Conservation (phyloP, 2,113 vertebrate species). For the Pangasianodon gigas region DNA sequence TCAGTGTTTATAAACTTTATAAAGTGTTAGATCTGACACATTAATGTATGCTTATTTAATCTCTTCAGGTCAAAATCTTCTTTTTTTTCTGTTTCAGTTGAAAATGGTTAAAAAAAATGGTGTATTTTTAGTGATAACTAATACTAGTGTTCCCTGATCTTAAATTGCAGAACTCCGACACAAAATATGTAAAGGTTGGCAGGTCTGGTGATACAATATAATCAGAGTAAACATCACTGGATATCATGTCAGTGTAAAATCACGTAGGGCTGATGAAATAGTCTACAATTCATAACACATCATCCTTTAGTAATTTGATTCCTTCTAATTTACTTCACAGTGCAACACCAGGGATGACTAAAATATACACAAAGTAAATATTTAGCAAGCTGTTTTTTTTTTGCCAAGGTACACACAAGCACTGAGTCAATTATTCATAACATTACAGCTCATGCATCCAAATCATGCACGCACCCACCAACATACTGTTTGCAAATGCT, state of each 20-base stretch:
- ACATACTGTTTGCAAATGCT: conserved; percentile 27
- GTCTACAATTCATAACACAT: neutral
- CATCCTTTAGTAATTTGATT: neutral
- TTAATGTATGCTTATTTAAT: neutral
- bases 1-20: neutral
- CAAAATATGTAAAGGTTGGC: neutral
- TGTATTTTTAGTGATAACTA: neutral
- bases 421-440: neutral
- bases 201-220: neutral
- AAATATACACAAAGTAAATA: neutral
- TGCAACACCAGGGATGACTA: neutral
- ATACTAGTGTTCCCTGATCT: neutral
- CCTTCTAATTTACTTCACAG: neutral
- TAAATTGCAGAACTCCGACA: neutral
- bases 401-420: neutral
- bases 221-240: neutral
- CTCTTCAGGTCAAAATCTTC: neutral
- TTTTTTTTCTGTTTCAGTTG: neutral
- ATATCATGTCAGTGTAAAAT: neutral
- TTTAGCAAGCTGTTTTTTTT: neutral
- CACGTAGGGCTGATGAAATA: neutral
- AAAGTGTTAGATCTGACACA: neutral
- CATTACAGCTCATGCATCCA: neutral
- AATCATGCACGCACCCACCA: neutral
- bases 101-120: neutral